A percentile compares a stretch with the other conserved stretches of the same genome.
These are phyloP conservation scores for Dexiosoma caninum DNA, from an alignment of 2,888 invertebrate genomes.

Conservation along the genomic window DNA sequence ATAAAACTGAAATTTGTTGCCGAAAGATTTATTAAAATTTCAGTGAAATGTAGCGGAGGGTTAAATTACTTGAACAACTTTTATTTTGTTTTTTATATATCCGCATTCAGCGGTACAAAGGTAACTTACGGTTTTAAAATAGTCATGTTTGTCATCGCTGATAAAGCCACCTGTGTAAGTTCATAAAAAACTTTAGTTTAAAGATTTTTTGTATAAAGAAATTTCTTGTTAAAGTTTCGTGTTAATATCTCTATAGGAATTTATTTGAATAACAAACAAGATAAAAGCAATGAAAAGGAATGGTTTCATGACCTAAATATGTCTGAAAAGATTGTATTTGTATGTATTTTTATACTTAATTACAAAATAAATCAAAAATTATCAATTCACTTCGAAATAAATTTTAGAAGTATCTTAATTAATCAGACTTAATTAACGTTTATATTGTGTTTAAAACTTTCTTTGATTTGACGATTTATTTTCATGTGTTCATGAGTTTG, in stretches of 20 bases:
- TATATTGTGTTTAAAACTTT: too few species aligned
- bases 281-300: neutral
- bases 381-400: neutral
- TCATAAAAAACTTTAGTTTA: constrained; percentile 20
- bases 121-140: constrained; percentile 6
- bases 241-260: constrained; percentile 26
- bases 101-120: neutral
- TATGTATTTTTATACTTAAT: neutral
- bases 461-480: too few species aligned
- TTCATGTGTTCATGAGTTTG: neutral
- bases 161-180: neutral
- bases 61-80: constrained; percentile 56
- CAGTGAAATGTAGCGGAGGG: constrained; percentile 55
- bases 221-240: too few species aligned
- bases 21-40: constrained; percentile 52
- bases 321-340: neutral
- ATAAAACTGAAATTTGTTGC: too few species aligned
- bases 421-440: neutral
- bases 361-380: neutral
- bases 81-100: constrained; percentile 13
- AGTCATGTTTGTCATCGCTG: constrained; percentile 6
- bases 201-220: too few species aligned
- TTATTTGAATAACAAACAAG: constrained; percentile 13
- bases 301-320: constrained; percentile 38
- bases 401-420: neutral